A percentile compares a stretch with the other conserved stretches of the same genome.
phyloP scores from a whole-genome alignment of 2,797 vertebrate genomes.

The Bradypodion pumilum region DNA sequence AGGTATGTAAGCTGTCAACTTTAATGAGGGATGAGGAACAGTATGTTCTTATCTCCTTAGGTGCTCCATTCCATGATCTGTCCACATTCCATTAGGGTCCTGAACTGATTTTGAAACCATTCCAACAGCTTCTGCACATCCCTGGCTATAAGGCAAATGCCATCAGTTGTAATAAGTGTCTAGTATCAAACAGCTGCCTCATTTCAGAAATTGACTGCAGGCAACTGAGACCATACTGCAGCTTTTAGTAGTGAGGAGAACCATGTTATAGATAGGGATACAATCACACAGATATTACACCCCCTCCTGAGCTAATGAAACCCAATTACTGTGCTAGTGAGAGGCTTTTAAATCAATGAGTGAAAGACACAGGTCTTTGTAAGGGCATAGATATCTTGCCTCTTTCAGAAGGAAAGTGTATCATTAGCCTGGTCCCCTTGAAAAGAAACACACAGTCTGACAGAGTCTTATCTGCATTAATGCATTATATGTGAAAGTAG shows the following conservation, averaged over 20 bases:
- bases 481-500: background rate
- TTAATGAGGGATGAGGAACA: background rate
- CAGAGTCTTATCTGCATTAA: background rate
- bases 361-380: background rate
- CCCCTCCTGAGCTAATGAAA: constrained; percentile 11
- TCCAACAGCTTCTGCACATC: constrained; percentile 23
- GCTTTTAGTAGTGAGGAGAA: constrained; percentile 7
- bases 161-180: accelerated
- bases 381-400: constrained; percentile 8
- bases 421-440: background rate
- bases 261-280: background rate
- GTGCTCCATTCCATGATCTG: background rate
- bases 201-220: constrained; percentile 49
- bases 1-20: background rate
- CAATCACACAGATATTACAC: constrained; percentile 17
- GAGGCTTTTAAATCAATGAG: constrained; percentile 7
- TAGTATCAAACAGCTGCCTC: constrained; percentile 47
- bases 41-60: background rate
- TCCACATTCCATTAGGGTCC: background rate
- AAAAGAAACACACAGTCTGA: background rate
- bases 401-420: background rate
- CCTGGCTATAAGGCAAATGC: constrained; percentile 52
- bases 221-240: constrained; percentile 13
- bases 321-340: constrained; percentile 14
- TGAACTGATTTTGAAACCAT: background rate